Base-by-base conservation (phyloP, 2,888 invertebrate genomes). In the Cylindroiulus punctatus region DNA sequence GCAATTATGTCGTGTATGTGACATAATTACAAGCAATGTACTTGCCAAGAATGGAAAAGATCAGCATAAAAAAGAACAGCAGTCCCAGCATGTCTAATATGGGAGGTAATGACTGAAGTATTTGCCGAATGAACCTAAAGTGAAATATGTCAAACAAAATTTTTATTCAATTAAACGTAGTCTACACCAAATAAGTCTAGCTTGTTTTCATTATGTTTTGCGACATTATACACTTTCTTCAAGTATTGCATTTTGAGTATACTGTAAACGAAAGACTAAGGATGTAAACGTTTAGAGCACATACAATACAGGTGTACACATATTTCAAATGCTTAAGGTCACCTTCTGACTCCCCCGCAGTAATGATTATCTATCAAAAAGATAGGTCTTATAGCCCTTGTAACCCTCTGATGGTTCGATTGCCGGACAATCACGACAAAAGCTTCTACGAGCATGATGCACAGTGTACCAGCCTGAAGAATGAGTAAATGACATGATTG, bases 21-120 rank as follows among this genome's bases (percentile, higher is more conserved):
- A 76, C 4, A 76, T 26, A 30, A 30, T 26, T 36, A 14, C 22
- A 83, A 26, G 3, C 32, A 40, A 36, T 19, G 1, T 40, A 14
- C 82, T 89, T 88, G 91, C 91, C 96, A 85, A 97, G 92, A 85
- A 96, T 92, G 47, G 96, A 94, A 90, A 96, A 97, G 30, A 96
- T 94, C 86, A 94, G 93, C 89, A 97, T 95, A 90, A 96, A 95
- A 91, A 97, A 96, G 90, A 97, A 92, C 36, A 97, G 92, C 86
- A 97, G 92, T 52, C 95, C 94, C 89, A 97, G 91, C 96, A 97
- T 96, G 91, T 97, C 96, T 88, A 97, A 91, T 89, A 97, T 96
- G 5, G 97, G 96, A 19, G 96, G 96, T 88, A 97, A 90, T 0
- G 96, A 95, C 91, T 96, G 96, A 87, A 97, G 91, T 88, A 96